Evolutionary conservation across 1,140 invertebrate species (phyloP).

Genomic region (Asobara japonica): DNA sequence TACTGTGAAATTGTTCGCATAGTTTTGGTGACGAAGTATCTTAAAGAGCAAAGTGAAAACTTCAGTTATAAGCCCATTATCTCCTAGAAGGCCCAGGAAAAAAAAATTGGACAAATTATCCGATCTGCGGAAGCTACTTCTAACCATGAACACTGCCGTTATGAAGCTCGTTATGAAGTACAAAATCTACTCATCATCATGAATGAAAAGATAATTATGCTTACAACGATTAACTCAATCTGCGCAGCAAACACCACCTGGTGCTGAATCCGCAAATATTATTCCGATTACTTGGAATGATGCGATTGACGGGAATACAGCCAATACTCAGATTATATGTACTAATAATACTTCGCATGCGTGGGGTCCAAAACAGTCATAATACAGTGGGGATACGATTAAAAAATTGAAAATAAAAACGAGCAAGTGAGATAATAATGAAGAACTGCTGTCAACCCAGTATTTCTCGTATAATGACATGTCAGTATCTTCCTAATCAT

Average conservation of each 20-base stretch:
- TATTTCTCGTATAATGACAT: too few relatives aligned
- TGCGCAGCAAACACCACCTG: background rate
- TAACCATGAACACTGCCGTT: background rate
- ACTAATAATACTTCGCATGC: background rate
- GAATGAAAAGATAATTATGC: background rate
- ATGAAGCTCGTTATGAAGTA: too few relatives aligned
- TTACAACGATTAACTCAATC: background rate
- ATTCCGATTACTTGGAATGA: background rate
- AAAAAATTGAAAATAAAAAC: background rate
- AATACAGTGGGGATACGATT: background rate
- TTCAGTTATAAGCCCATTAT: background rate
- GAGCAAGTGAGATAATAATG: background rate
- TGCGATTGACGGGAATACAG: background rate
- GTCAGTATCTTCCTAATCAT: too few relatives aligned
- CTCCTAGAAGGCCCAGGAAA: too few relatives aligned
- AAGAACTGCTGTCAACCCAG: too few relatives aligned
- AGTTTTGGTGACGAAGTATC: too few relatives aligned
- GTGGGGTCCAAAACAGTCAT: background rate
- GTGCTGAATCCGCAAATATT: conserved; percentile 1
- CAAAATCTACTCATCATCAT: background rate
- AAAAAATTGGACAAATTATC: background rate
- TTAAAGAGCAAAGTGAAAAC: background rate
- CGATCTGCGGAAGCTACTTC: background rate
- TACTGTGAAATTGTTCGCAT: too few relatives aligned
- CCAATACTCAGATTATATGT: background rate